These are phyloP conservation scores for Atlantisia rogersi DNA, from an alignment of 2,113 vertebrate species.

Conservation along the genomic window DNA sequence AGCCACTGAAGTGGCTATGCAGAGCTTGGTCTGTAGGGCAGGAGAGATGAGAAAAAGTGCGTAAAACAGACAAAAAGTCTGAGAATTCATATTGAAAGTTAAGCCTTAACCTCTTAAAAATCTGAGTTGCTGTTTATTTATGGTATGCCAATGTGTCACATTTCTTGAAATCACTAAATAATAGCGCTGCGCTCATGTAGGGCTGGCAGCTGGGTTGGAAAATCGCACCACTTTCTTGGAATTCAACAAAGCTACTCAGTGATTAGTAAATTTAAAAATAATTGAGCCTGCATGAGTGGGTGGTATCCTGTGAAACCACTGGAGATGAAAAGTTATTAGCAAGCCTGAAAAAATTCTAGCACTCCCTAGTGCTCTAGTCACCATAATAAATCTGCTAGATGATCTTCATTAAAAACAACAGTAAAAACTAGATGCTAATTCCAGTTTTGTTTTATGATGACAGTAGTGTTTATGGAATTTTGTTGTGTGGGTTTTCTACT, in stretches of 20 bases:
- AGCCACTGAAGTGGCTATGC: not conserved
- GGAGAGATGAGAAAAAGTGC: not conserved
- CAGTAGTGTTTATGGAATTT: not conserved
- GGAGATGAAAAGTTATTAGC: not conserved
- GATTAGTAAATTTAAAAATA: not conserved
- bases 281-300: not conserved
- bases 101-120: not conserved
- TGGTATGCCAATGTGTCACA: not conserved
- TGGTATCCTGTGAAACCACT: not conserved
- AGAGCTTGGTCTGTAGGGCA: not conserved
- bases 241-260: not conserved
- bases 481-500: not conserved
- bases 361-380: not conserved
- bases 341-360: not conserved
- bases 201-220: not conserved
- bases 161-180: not conserved
- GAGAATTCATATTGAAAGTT: not conserved
- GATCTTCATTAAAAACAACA: not conserved
- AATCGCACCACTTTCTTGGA: not conserved
- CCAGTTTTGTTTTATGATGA: not conserved
- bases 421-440: not conserved
- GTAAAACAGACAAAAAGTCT: not conserved
- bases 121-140: not conserved
- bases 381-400: not conserved
- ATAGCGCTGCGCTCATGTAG: not conserved